phyloP scores from a whole-genome alignment of 1,140 invertebrate genomes.

The Mizuhopecten yessoensis region DNA sequence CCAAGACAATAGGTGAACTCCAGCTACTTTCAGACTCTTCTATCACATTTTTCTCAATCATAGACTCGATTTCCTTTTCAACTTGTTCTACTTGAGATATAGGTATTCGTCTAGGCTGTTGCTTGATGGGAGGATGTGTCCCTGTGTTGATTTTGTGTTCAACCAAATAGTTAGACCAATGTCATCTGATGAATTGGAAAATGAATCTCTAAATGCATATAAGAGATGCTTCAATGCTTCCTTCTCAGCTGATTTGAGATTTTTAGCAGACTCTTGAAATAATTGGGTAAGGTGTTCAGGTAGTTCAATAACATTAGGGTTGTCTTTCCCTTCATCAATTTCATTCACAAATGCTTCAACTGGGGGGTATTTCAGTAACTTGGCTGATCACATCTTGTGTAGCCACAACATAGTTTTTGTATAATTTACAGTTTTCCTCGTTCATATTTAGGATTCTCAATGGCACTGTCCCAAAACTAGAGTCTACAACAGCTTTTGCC shows the following conservation, averaged over 20 bases:
- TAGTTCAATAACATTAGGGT: no score
- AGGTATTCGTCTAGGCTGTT: conserved; percentile 43
- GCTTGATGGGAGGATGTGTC: conserved; percentile 12
- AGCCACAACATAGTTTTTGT: neutral
- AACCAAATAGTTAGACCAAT: conserved; percentile 28
- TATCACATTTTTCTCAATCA: no score
- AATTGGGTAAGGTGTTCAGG: conserved; percentile 26
- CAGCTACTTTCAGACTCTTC: conserved; percentile 67
- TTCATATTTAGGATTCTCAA: neutral
- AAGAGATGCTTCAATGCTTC: conserved; percentile 6
- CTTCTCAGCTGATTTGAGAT: neutral
- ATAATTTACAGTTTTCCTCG: neutral
- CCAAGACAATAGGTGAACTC: conserved; percentile 84
- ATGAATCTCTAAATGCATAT: neutral
- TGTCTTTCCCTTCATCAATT: no score
- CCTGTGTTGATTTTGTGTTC: conserved; percentile 48
- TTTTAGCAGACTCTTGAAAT: neutral
- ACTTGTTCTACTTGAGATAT: neutral
- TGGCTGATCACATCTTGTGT: neutral
- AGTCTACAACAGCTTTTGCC: neutral
- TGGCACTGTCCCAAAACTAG: no score
- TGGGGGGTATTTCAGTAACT: no score
- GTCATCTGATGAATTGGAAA: conserved; percentile 34
- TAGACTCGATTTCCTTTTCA: no score
- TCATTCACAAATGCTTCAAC: no score